Conservation (phyloP, 2,113 vertebrate species). For the Brachionichthys hirsutus region DNA sequence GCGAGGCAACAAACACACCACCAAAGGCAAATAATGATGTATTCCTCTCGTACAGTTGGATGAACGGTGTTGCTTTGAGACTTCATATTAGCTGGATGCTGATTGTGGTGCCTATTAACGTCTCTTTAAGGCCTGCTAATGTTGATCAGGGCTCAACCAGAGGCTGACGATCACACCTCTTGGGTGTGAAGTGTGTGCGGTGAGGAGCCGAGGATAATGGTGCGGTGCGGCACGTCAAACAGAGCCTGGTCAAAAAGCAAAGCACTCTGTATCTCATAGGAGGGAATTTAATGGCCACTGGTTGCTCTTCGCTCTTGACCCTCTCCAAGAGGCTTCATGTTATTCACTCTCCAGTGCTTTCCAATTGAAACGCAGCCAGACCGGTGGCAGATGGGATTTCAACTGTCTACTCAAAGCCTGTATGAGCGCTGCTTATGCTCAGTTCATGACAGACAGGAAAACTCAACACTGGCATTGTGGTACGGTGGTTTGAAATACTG, state of each 20-base stretch:
- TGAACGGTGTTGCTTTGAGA: too few species aligned
- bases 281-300: constrained; percentile 77
- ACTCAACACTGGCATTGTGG: constrained; percentile 2
- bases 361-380: constrained; percentile 74
- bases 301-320: constrained; percentile 75
- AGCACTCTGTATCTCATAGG: constrained; percentile 72
- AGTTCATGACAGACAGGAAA: constrained; percentile 18
- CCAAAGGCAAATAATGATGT: constrained; percentile 7
- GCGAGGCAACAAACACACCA: constrained; percentile 17
- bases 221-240: constrained; percentile 68
- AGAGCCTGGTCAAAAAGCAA: constrained; percentile 69
- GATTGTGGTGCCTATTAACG: constrained; percentile 30
- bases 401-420: constrained; percentile 55
- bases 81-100: not conserved
- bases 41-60: too few species aligned
- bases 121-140: constrained; percentile 46
- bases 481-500: not conserved
- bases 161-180: constrained; percentile 46
- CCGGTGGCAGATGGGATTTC: constrained; percentile 71
- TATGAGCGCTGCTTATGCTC: constrained; percentile 29
- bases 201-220: constrained; percentile 57
- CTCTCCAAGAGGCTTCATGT: constrained; percentile 69
- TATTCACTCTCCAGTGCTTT: constrained; percentile 76
- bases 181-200: constrained; percentile 44
- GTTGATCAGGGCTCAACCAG: constrained; percentile 53